Conservation (phyloP, 2,797 vertebrate genomes). For the Oreochromis grahami region DNA sequence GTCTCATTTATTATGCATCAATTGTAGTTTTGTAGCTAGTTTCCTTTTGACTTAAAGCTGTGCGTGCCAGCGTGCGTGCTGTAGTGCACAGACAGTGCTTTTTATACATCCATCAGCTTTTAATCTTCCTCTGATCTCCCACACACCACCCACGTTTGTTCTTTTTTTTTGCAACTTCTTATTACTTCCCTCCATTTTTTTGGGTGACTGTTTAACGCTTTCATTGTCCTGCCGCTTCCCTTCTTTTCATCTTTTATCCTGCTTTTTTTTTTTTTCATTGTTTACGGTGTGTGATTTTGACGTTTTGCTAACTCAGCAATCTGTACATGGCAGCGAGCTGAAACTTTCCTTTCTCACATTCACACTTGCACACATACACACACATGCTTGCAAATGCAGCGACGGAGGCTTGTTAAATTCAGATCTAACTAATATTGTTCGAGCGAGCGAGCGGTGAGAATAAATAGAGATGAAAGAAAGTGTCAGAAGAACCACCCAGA, state of each 20-base stretch:
- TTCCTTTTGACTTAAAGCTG: background rate
- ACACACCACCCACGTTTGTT: background rate
- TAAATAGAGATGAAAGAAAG: background rate
- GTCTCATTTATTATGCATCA: background rate
- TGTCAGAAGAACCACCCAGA: background rate
- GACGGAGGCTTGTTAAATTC: background rate
- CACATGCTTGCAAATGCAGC: background rate
- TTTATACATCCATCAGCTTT: background rate
- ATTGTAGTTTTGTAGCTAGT: background rate
- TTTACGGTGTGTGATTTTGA: background rate
- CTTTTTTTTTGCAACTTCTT: background rate
- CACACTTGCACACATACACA: background rate
- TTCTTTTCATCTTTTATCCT: slow-evolving; percentile 29
- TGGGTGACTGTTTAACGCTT: background rate
- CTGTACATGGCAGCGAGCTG: background rate
- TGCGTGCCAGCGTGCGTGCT: background rate
- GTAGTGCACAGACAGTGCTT: background rate
- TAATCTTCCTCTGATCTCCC: slow-evolving; percentile 24
- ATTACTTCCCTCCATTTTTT: background rate
- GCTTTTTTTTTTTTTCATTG: slow-evolving; percentile 6
- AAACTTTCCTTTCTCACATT: slow-evolving; percentile 1
- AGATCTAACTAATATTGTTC: background rate
- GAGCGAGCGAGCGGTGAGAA: slow-evolving; percentile 8
- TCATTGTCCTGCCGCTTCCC: slow-evolving; percentile 30
- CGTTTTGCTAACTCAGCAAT: slow-evolving; percentile 37